A percentile compares a stretch with the other conserved stretches of the same genome.
These are phyloP conservation scores for Acrocephalus scirpaceus DNA, from an alignment of 2,797 vertebrate species.

Conservation along the genomic window DNA sequence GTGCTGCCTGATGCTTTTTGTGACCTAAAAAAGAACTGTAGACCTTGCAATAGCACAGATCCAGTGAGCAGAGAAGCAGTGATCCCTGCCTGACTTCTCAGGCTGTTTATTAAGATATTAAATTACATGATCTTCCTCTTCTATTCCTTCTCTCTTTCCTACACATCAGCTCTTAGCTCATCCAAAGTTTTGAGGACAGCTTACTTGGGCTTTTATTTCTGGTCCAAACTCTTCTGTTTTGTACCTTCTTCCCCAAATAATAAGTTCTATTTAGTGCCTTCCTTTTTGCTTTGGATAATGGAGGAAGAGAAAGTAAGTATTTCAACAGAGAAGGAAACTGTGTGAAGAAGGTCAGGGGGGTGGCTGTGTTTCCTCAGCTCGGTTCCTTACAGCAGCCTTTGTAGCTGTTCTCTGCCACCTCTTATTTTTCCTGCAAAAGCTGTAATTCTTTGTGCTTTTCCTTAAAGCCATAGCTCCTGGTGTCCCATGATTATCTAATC, in stretches of 20 bases:
- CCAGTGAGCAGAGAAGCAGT: neutral
- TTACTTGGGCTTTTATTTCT: neutral
- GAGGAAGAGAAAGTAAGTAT: neutral
- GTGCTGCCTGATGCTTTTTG: neutral
- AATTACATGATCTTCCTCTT: fast-evolving
- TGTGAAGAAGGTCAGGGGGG: neutral
- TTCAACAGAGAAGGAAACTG: neutral
- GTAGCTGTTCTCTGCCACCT: neutral
- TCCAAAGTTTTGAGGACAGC: neutral
- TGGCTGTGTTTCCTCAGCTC: neutral
- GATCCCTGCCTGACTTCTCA: neutral
- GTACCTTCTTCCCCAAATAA: neutral
- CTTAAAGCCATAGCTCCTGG: fast-evolving
- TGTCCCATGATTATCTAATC: conserved; percentile 5
- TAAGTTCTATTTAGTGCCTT: neutral
- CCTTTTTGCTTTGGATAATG: neutral
- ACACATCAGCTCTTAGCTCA: neutral
- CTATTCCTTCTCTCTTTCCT: neutral
- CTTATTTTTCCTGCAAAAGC: neutral
- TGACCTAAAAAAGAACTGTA: neutral
- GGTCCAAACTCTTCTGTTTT: neutral
- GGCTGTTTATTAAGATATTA: neutral
- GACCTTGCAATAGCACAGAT: neutral
- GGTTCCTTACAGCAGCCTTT: neutral
- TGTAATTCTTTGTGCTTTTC: neutral